A percentile compares a stretch with the other conserved stretches of the same genome.
These are phyloP conservation scores for Sinohyriopsis cumingii DNA, from an alignment of 2,888 invertebrate species.

Conservation along the genomic window DNA sequence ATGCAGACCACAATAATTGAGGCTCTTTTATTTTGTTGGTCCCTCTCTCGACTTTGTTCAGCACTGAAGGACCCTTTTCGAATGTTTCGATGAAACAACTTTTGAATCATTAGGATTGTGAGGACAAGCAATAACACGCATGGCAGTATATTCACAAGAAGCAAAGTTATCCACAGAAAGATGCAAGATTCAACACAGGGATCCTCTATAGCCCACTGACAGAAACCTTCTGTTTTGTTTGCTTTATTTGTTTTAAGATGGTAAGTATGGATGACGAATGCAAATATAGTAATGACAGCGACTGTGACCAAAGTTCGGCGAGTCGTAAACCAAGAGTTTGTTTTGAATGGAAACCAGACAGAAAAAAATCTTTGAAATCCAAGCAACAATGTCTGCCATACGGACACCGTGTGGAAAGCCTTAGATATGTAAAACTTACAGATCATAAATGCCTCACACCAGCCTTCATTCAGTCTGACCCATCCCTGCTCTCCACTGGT, in stretches of 20 bases:
- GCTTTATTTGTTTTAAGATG: slow-evolving; percentile 13
- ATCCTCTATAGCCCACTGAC: neutral
- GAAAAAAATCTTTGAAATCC: slow-evolving; percentile 36
- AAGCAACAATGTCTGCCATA: slow-evolving; percentile 35
- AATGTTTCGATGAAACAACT: too few species aligned
- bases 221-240: neutral
- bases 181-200: too few species aligned
- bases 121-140: too few species aligned
- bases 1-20: too few species aligned
- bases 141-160: too few species aligned
- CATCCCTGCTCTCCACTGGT: too few species aligned
- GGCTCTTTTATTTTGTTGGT: too few species aligned
- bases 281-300: slow-evolving; percentile 14
- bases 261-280: slow-evolving; percentile 22
- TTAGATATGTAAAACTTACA: slow-evolving; percentile 19
- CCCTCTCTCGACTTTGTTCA: too few species aligned
- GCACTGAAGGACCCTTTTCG: too few species aligned
- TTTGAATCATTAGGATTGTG: too few species aligned
- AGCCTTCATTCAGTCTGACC: neutral
- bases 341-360: slow-evolving; percentile 23
- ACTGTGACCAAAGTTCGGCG: slow-evolving; percentile 10
- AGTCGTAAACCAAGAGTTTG: slow-evolving; percentile 13
- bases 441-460: slow-evolving; percentile 23
- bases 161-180: too few species aligned
- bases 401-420: slow-evolving; percentile 32